Base-by-base conservation (phyloP, 2,113 vertebrate species). In the Asarcornis scutulata region DNA sequence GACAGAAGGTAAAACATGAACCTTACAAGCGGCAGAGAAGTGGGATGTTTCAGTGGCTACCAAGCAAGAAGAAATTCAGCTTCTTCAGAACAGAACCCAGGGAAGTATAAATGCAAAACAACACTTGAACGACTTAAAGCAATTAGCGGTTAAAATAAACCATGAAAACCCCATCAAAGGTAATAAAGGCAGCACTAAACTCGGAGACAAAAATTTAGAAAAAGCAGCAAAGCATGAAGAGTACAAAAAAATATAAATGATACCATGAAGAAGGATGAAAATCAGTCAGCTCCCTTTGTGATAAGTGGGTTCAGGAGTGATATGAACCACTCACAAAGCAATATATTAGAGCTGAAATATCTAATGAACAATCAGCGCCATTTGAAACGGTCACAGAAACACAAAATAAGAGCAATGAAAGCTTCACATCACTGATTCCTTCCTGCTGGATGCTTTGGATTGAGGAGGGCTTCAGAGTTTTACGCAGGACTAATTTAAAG, bases 81-180 rank as follows among this genome's bases (percentile, higher is more conserved):
- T 91, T 87, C 75, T 40, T 91, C 71, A 80, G 67, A 93, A 78
- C 26, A 73, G 13, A 95, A 40, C 60, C 27, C 58, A 87, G 89
- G 17, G 23, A 91, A 18, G 4, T 87, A 66, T 42, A 64, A 95
- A 96, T 26, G 29, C 66, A 91, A 92, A 88, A 67, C 52, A 93
- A 55, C 42, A 42, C 34, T 13, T 34, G 42, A 95, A 83, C 25
- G 46, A 83, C 78, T 84, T 67, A 90, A 92, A 88, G 52, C 31
- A 82, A 83, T 63, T 86, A 90, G 83, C 75, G 69, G 73, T 91
- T 75, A 92, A 94, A 96, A 93, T 82, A 93, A 95, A 72, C 62
- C 60, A 81, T 31, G 29, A 90, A 81, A 96, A 86, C 67, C 50
- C 42, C 52, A 93, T 84, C 87, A 91, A 78, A 88, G 52, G 66